Evolutionary conservation across 2,797 vertebrate species (phyloP), one percentile per base, ranked within the genome.

Genomic region (Characodon lateralis): DNA sequence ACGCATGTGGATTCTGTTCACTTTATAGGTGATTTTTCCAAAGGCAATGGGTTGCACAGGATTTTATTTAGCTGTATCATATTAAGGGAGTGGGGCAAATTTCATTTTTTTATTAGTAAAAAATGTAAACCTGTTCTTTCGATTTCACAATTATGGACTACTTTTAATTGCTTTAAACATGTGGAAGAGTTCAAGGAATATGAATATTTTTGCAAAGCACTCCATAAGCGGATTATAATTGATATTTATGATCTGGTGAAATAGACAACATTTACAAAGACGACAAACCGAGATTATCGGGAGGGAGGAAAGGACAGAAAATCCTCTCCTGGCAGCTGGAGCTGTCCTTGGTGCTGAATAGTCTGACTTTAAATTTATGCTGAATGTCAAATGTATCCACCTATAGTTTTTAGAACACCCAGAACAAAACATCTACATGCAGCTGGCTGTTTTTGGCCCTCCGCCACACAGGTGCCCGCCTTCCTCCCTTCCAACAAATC

Each of bases 341-440:
- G 74, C 89, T 92, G 89, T 89, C 91, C 89, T 55, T 79, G 88
- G 88, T 93, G 80, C 91, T 92, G 86, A 87, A 88, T 73, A 78
- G 79, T 72, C 74, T 39, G 51, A 53, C 71, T 83, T 50, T 77
- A 80, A 75, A 80, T 8, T 61, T 71, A 78, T 75, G 55, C 73
- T 85, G 80, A 76, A 87, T 86, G 65, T 70, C 77, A 80, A 80
- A 86, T 79, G 68, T 79, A 78, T 71, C 68, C 55, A 73, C 74
- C n/a, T 48, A 39, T 76, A 8, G 72, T 78, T 82, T 71, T 68
- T 28, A 39, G 12, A 18, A 63, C 22, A 72, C 65, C 39, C 78
- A 55, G 78, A 81, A 74, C 69, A 66, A 68, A 78, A 82, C 6
- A 56, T n/a, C 18, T 5, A 3, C 28, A 63, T 26, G 20, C 31